Evolutionary conservation across 2,113 vertebrate genomes (phyloP), one percentile per base, ranked within the genome.

Genomic region (Stegostoma tigrinum): DNA sequence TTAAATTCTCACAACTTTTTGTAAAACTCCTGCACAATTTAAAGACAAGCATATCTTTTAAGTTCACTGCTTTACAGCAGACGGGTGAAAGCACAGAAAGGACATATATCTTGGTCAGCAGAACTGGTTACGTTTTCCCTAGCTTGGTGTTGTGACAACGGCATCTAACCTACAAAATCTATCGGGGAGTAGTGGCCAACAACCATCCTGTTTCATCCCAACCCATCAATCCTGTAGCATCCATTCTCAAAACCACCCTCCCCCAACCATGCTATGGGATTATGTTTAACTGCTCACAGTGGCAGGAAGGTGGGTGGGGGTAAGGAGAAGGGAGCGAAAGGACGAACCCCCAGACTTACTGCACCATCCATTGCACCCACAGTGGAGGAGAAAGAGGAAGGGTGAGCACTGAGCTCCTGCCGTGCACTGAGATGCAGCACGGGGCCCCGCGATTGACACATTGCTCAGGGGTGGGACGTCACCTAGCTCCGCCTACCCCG

Each of bases 341-440:
- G 23, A 19, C 34, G 61, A 14, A 5, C 66, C 5, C 61, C 66
- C 61, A 1, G 61, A 93, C 89, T 93, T 93, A 93, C 89, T 93
- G 89, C 89, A 66, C 89, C 89, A 19, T 93, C 89, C 89, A 93
- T 93, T 66, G 61, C 61, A n/a, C 30, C 87, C 87, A 14, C 30
- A 15, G 7, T 87, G 6, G 23, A 93, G 34, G 87, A 55, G 55
- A 10, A 61, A 48, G 48, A 48, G 7, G 12, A 61, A 61, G 7
- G 7, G 55, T 55, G 30, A 2, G 52, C 52, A 21, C 61, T 64
- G 61, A n/a, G 89, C 55, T 38, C 89, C 34, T n/a, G 34, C 61
- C 66, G 34, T 38, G 34, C 61, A 64, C 30, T 38, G 17, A 67
- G 17, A 93, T 2, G 34, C 89, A 64, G n/a, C 89, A 61, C 61